phyloP scores from a whole-genome alignment of 2,113 vertebrate genomes.

The Aptenodytes forsteri region DNA sequence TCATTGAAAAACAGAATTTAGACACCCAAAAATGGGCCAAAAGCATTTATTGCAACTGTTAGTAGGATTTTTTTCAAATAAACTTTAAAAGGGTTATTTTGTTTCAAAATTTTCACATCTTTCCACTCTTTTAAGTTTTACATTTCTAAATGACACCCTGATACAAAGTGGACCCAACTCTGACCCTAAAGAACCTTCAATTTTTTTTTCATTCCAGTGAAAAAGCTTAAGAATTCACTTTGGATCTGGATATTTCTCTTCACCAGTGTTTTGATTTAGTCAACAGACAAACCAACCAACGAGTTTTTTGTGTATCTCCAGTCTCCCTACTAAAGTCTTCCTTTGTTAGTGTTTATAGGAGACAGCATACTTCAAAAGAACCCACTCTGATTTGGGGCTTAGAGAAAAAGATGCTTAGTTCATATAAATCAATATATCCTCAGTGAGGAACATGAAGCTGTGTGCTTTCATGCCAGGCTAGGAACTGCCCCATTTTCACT shows the following conservation, averaged over 20 bases:
- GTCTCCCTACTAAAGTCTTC: neutral
- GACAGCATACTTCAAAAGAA: slow-evolving; percentile 9
- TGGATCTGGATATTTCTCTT: neutral
- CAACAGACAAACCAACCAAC: neutral
- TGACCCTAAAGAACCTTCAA: neutral
- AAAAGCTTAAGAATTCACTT: neutral
- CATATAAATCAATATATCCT: slow-evolving; percentile 30
- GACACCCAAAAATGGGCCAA: neutral
- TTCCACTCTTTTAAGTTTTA: neutral
- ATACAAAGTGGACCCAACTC: neutral
- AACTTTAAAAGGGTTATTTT: neutral
- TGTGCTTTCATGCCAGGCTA: neutral
- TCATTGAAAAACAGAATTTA: neutral
- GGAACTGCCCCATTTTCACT: neutral
- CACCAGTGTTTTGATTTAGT: neutral
- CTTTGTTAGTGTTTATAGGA: neutral
- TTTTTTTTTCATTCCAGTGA: neutral
- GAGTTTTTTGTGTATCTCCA: neutral
- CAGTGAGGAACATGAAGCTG: neutral
- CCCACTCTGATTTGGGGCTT: neutral
- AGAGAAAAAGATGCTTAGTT: neutral
- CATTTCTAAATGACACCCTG: neutral
- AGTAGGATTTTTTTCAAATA: neutral
- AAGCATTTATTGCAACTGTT: neutral
- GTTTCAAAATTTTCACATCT: neutral